Base-by-base conservation (phyloP, 2,797 vertebrate species). In the Gastrophryne carolinensis region DNA sequence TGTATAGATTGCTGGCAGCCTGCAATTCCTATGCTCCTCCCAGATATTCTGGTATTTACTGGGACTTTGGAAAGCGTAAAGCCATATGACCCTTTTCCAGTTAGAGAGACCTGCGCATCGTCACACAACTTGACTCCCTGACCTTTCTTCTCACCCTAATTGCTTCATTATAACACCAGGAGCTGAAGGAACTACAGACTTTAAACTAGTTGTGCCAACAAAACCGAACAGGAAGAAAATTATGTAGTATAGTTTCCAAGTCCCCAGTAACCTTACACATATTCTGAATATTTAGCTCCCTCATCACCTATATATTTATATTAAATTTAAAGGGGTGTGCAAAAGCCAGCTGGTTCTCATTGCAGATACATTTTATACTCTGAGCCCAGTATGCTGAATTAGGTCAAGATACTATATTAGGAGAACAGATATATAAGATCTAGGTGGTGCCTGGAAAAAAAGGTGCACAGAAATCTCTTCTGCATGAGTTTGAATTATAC, bases 101-200 rank as follows among this genome's bases (percentile, higher is more conserved):
- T 71, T 72, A 72, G 68, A 66, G 68, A 58, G 68, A 72, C 75
- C 61, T 50, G 68, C 64, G 57, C 49, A 78, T 35, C 30, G 58
- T 65, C 75, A 64, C 23, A 72, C 60, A 78, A 64, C 58, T 58
- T 78, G 75, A 39, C 75, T 35, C 66, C 52, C 44, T 78, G 67
- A 78, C 75, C 75, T 52, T 21, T 32, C 60, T 35, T 61, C 50
- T 62, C 39, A 8, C 56, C 50, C 61, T 78, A 78, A 78, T 78
- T 78, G 75, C 75, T 78, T 78, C 75, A 78, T 78, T 78, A 78
- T 78, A 72, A 72, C 61, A 58, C 15, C 49, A 32, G 60, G 56
- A 57, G 75, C 29, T 29, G n/a, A 34, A 60, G 47, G 50, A 30
- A 62, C 29, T 54, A 21, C 15, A 21, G 17, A 63, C 58, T 63